Conservation (phyloP, 2,113 vertebrate species). For the Trachemys scripta region DNA sequence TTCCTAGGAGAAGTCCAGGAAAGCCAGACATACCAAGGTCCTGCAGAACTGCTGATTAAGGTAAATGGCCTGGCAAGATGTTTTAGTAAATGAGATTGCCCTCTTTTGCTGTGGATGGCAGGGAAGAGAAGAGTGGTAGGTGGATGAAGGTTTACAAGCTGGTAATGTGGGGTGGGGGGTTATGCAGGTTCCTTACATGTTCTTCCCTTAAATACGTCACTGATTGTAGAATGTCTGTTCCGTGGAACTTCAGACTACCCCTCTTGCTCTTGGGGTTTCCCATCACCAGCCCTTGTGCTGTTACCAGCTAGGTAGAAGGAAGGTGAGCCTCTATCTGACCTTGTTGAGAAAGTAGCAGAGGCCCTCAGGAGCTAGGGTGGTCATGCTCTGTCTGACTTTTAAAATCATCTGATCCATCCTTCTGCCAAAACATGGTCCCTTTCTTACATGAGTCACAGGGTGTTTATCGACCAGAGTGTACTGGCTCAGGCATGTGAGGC, state of each 20-base stretch:
- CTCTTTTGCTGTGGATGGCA: background rate
- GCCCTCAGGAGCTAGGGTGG: background rate
- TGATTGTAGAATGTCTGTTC: background rate
- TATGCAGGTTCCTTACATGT: background rate
- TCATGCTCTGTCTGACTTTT: background rate
- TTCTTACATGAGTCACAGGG: background rate
- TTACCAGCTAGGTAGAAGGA: background rate
- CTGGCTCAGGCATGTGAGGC: background rate
- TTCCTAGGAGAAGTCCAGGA: background rate
- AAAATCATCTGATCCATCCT: background rate
- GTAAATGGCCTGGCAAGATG: background rate
- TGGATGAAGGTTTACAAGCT: background rate
- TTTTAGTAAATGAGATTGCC: background rate
- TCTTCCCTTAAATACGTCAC: background rate
- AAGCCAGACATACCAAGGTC: background rate
- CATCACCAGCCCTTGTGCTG: background rate
- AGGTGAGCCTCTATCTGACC: background rate
- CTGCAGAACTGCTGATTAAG: background rate
- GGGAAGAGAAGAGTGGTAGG: background rate
- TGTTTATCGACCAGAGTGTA: background rate
- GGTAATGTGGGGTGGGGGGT: accelerated
- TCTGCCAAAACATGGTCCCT: background rate
- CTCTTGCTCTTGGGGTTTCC: background rate
- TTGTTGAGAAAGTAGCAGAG: background rate
- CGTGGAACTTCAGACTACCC: background rate